phyloP scores from a whole-genome alignment of 2,888 invertebrate species.

The Heliconius cydno region DNA sequence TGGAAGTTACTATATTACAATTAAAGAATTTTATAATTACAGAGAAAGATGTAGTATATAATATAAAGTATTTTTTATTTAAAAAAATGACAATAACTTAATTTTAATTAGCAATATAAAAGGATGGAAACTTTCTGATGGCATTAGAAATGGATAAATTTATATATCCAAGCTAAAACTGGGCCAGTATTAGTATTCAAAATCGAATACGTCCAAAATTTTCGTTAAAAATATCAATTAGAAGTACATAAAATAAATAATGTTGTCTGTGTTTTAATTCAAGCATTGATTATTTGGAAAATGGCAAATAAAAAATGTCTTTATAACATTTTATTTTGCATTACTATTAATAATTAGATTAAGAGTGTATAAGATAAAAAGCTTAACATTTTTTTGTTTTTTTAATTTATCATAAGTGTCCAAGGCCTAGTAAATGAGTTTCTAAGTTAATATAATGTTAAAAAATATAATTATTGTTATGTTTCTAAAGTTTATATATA shows the following conservation, averaged over 20 bases:
- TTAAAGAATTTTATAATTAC: too few species aligned
- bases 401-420: background rate
- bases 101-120: too few species aligned
- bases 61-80: background rate
- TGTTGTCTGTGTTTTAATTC: background rate
- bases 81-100: background rate
- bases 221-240: background rate
- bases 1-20: background rate
- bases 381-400: background rate
- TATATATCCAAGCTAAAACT: background rate
- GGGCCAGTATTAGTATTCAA: background rate
- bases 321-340: background rate
- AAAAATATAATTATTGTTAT: conserved; percentile 57
- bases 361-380: background rate
- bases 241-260: background rate
- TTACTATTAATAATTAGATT: background rate
- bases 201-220: background rate
- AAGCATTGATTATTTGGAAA: background rate
- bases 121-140: background rate
- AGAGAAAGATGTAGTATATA: background rate
- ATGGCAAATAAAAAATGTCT: background rate
- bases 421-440: conserved; percentile 19
- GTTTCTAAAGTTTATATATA: conserved; percentile 69
- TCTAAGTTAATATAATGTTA: conserved; percentile 38
- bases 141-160: background rate